These are phyloP conservation scores for Selenia dentaria DNA, from an alignment of 2,888 invertebrate species.

Conservation along the genomic window DNA sequence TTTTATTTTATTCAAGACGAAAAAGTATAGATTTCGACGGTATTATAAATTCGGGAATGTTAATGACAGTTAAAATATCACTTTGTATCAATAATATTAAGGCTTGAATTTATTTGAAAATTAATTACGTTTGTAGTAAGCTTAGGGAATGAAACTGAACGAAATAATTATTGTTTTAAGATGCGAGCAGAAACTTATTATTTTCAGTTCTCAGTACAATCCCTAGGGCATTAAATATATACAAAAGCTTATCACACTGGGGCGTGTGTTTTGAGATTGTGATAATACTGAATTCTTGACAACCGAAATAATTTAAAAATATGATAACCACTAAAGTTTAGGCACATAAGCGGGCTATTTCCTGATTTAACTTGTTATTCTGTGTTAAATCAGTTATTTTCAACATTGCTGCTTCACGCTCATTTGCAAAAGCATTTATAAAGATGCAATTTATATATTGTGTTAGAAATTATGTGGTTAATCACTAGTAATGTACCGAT, in stretches of 20 bases:
- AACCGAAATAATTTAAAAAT: constrained; percentile 18
- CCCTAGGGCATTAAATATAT: constrained; percentile 2
- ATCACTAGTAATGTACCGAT: too few species aligned
- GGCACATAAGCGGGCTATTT: too few species aligned
- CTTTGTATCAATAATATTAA: constrained; percentile 29
- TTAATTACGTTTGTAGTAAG: constrained; percentile 27
- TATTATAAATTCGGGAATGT: constrained; percentile 39
- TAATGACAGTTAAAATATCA: constrained; percentile 31
- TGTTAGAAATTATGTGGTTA: too few species aligned
- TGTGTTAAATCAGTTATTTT: too few species aligned
- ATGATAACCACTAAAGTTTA: too few species aligned
- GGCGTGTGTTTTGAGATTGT: constrained; percentile 42
- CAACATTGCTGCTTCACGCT: too few species aligned
- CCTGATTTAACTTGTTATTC: too few species aligned
- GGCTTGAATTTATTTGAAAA: constrained; percentile 18
- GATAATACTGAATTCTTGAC: constrained; percentile 44
- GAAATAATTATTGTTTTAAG: not conserved
- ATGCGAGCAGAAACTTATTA: too few species aligned
- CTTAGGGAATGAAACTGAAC: constrained; percentile 11
- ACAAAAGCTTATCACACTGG: constrained; percentile 27
- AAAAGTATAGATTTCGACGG: constrained; percentile 30
- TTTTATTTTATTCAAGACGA: constrained; percentile 35
- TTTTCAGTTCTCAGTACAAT: constrained; percentile 1
- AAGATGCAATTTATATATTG: too few species aligned
- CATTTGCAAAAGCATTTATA: too few species aligned